Evolutionary conservation across 2,797 vertebrate species (phyloP).

Genomic region (Eulemur coronatus): DNA sequence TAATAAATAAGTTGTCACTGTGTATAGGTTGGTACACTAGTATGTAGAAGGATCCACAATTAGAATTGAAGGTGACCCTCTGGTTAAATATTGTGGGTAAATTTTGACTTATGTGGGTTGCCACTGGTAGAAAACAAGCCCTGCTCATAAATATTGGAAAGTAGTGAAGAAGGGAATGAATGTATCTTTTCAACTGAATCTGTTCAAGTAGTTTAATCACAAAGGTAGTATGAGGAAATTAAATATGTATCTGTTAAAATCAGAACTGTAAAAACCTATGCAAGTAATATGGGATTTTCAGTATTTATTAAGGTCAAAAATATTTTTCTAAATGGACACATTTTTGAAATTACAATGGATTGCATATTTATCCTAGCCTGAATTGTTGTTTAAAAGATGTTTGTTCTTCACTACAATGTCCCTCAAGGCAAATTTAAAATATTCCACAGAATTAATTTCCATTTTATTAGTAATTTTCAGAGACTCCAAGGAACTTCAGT

Average conservation of each 20-base stretch:
- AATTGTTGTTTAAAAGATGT: not conserved
- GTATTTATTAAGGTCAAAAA: not conserved
- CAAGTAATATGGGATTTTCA: not conserved
- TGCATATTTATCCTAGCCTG: not conserved
- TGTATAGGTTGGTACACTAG: not conserved
- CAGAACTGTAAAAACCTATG: not conserved
- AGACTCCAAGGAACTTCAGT: not conserved
- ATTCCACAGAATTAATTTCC: not conserved
- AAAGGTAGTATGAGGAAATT: not conserved
- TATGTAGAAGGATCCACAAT: not conserved
- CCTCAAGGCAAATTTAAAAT: not conserved
- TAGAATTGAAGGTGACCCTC: not conserved
- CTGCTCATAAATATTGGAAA: not conserved
- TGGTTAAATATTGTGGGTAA: not conserved
- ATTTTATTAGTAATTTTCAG: not conserved
- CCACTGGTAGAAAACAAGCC: not conserved
- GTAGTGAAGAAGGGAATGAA: not conserved
- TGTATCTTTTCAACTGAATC: not conserved
- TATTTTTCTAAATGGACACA: not conserved
- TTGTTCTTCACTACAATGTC: not conserved
- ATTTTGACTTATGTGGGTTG: not conserved
- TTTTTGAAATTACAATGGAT: not conserved
- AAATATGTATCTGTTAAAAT: not conserved
- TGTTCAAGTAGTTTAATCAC: not conserved
- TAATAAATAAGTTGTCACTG: not conserved